Base-by-base conservation (phyloP, 2,113 vertebrate species). In the Petrocephalus zakoni region DNA sequence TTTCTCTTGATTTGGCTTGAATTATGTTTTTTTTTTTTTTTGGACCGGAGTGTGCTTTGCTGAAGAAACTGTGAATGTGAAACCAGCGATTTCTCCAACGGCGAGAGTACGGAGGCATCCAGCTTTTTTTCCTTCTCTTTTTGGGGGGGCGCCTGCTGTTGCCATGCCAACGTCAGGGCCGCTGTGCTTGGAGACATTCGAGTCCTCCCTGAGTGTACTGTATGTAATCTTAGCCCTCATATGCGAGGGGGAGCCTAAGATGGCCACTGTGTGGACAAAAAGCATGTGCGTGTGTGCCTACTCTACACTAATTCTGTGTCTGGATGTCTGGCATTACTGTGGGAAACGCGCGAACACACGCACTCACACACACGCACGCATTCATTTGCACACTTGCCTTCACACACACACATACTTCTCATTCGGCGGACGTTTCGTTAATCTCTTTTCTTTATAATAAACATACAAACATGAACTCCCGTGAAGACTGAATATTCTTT, bases 51-150 rank as follows among this genome's bases (percentile, higher is more conserved):
- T 72, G 84, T 51, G 75, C 49, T 89, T 37, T 68, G 75, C 61
- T 86, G 88, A 53, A 19, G 29, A 61, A 34, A 22, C 61, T 55
- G 88, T 81, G 53, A 88, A 83, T 49, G 88, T 29, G 88, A 83
- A 47, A 52, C 8, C 17, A 84, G 78, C 53, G n/a, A 82, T 56
- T 82, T 25, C 87, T 11, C 49, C 42, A 82, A 42, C 21, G 37
- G 75, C 37, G 11, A 46, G 29, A 81, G 75, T 46, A 47, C 22
- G 42, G 46, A 83, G 19, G 22, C 81, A 83, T 83, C 37, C 21
- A 46, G 42, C 78, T 83, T 86, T n/a, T n/a, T n/a, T n/a, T n/a
- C n/a, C n/a, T n/a, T n/a, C n/a, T n/a, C n/a, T n/a, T 8, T 52
- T 52, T n/a, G n/a, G 1, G 46, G 46, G 25, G 75, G 42, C 25